Percentiles rank a stretch among this genome's conserved stretches.
Evolutionary conservation across 2,113 vertebrate species (phyloP).

Genomic region (Azemiops feae): DNA sequence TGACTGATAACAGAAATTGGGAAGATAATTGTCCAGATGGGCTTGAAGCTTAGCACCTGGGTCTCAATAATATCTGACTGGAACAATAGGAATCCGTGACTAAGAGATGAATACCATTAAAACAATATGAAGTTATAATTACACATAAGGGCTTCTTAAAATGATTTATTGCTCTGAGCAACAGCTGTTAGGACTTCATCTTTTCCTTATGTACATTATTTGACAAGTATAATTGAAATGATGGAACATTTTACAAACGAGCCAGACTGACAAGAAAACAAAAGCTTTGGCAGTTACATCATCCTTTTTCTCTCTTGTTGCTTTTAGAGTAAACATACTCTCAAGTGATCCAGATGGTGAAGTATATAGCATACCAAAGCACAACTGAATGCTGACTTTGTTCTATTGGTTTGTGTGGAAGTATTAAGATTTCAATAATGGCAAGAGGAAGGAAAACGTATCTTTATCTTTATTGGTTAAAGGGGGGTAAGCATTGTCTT

Average conservation of each 20-base stretch:
- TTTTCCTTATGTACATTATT: slow-evolving; percentile 44
- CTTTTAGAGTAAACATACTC: slow-evolving; percentile 31
- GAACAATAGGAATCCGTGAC: slow-evolving; percentile 36
- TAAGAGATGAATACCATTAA: slow-evolving; percentile 31
- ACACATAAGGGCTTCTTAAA: slow-evolving; percentile 31
- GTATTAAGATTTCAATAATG: not conserved
- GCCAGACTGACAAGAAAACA: slow-evolving; percentile 35
- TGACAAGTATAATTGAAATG: slow-evolving; percentile 52
- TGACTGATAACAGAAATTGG: slow-evolving; percentile 6
- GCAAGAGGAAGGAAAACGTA: not conserved
- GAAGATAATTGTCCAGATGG: slow-evolving; percentile 43
- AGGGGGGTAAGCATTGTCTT: not conserved
- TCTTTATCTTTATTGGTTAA: not conserved
- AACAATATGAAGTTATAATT: slow-evolving; percentile 54
- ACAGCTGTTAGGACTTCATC: slow-evolving; percentile 46
- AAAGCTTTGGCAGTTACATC: slow-evolving; percentile 29
- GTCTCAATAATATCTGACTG: slow-evolving; percentile 27
- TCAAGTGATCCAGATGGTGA: slow-evolving; percentile 22
- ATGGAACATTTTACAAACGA: slow-evolving; percentile 54
- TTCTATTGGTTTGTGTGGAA: slow-evolving; percentile 3
- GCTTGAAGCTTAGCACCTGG: slow-evolving; percentile 40
- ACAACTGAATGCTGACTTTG: slow-evolving; percentile 3
- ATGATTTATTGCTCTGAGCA: slow-evolving; percentile 46
- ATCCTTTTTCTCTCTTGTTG: not conserved
- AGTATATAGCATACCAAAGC: slow-evolving; percentile 12